Percentiles rank a stretch among this genome's conserved stretches.
phyloP scores from a whole-genome alignment of 2,888 invertebrate species.

The Netelia inedita region DNA sequence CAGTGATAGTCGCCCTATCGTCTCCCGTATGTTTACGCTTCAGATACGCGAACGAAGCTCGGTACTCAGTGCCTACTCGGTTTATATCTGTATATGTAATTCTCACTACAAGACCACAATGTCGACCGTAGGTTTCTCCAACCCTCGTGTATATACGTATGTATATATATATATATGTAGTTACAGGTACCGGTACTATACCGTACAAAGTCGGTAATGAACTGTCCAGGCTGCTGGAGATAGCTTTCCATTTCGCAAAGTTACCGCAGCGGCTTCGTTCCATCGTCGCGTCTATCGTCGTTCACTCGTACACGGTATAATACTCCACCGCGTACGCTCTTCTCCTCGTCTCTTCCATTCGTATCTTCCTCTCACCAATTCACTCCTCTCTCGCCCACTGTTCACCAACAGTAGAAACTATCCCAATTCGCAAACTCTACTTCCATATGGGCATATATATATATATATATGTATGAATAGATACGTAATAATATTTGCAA shows the following conservation, averaged over 20 bases:
- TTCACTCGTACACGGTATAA: constrained; percentile 40
- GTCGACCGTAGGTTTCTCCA: not conserved
- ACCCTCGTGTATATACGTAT: not conserved
- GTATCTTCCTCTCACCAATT: constrained; percentile 45
- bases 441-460: constrained; percentile 11
- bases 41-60: not conserved
- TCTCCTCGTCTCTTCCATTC: constrained; percentile 29
- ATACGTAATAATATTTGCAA: not conserved
- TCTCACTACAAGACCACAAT: too few relatives aligned
- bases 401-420: constrained; percentile 55
- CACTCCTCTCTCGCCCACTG: constrained; percentile 1
- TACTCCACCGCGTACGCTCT: constrained; percentile 34
- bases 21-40: constrained; percentile 4
- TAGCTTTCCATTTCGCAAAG: constrained; percentile 71
- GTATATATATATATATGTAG: not conserved
- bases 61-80: too few relatives aligned
- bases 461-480: constrained; percentile 15
- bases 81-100: too few relatives aligned
- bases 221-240: constrained; percentile 68
- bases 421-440: constrained; percentile 56
- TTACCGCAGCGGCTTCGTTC: constrained; percentile 69
- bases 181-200: constrained; percentile 3
- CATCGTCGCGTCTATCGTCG: constrained; percentile 65
- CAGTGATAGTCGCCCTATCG: constrained; percentile 5
- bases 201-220: constrained; percentile 63